Base-by-base conservation (phyloP, 2,113 vertebrate genomes). In the Puffinus mauretanicus region DNA sequence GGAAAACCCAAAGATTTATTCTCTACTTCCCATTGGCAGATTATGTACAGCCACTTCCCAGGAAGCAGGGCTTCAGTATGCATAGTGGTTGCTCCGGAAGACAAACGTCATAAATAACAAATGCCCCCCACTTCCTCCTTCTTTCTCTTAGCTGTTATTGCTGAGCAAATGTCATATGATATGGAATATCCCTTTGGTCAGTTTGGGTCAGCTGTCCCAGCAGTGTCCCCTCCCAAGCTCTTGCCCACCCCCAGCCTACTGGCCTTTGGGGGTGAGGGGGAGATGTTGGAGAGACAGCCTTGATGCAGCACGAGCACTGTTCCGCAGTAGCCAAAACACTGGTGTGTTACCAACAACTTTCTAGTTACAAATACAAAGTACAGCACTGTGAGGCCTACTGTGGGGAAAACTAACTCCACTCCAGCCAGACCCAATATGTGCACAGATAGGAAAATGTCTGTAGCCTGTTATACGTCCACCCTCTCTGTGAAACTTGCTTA, bases 21-120 rank as follows among this genome's bases (percentile, higher is more conserved):
- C 32, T 65, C 51, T 51, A 10, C 18, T 65, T 91, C 44, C 13
- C 15, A 34, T 17, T 12, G 65, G 7, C 36, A 72, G 22, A 44
- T 11, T 7, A 65, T 34, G 44, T 73, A 16, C 42, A 58, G 11
- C 4, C 21, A 26, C 16, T 42, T 65, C 42, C 6, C 8, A 5
- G n/a, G 30, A 81, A 88, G 42, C 0, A 65, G 21, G 44, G 21
- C 26, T 65, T 73, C 6, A 36, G 8, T 36, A 72, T 1, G 0
- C 0, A 1, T n/a, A 47, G 7, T 2, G 3, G 6, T 34, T 47
- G 11, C 8, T 40, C 24, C 26, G 24, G 29, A 80, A 54, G 38
- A 47, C 22, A 76, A 81, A 42, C 0, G 1, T 44, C 0, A 0
- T 44, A 32, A 42, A 40, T n/a, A 7, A 47, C 2, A 13, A 71